phyloP scores from a whole-genome alignment of 2,888 invertebrate species.

The Phlogophora meticulosa region DNA sequence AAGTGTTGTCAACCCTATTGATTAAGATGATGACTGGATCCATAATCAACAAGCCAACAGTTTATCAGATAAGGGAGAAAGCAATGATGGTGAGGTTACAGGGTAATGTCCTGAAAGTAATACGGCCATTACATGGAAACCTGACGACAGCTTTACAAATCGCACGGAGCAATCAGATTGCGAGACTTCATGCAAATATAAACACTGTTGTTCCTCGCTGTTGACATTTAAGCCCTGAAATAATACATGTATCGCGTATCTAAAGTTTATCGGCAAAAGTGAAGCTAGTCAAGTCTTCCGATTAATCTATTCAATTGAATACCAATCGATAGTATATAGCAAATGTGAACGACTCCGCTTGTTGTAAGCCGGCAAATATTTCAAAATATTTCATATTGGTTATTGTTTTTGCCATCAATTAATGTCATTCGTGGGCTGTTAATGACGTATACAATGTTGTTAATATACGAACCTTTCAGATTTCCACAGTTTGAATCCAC shows the following conservation, averaged over 20 bases:
- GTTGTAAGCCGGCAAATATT: slow-evolving; percentile 11
- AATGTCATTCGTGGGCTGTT: slow-evolving; percentile 48
- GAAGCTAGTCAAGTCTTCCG: slow-evolving; percentile 33
- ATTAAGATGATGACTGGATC: slow-evolving; percentile 45
- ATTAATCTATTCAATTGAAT: slow-evolving; percentile 53
- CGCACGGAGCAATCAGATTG: slow-evolving; percentile 72
- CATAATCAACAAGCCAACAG: slow-evolving; percentile 54
- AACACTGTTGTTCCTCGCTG: slow-evolving; percentile 50
- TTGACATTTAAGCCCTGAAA: slow-evolving; percentile 62
- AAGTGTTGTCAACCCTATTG: slow-evolving; percentile 37
- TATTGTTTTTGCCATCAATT: slow-evolving; percentile 50
- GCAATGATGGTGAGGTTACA: slow-evolving; percentile 71
- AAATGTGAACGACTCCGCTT: slow-evolving; percentile 7
- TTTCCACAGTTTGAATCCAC: slow-evolving; percentile 43
- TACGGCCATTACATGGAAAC: slow-evolving; percentile 60
- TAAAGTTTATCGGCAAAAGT: slow-evolving; percentile 64
- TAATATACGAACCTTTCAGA: slow-evolving; percentile 38
- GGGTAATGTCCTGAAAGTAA: slow-evolving; percentile 74
- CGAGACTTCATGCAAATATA: slow-evolving; percentile 63
- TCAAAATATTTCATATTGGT: slow-evolving; percentile 38
- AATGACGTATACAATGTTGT: slow-evolving; percentile 34
- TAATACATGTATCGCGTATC: slow-evolving; percentile 58
- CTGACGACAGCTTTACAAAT: slow-evolving; percentile 71
- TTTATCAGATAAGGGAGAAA: slow-evolving; percentile 67
- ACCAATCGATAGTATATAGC: slow-evolving; percentile 37